Percentiles rank a stretch among this genome's conserved stretches.
These are phyloP conservation scores for Mactra quadrangularis DNA, from an alignment of 1,140 invertebrate genomes.

Conservation along the genomic window DNA sequence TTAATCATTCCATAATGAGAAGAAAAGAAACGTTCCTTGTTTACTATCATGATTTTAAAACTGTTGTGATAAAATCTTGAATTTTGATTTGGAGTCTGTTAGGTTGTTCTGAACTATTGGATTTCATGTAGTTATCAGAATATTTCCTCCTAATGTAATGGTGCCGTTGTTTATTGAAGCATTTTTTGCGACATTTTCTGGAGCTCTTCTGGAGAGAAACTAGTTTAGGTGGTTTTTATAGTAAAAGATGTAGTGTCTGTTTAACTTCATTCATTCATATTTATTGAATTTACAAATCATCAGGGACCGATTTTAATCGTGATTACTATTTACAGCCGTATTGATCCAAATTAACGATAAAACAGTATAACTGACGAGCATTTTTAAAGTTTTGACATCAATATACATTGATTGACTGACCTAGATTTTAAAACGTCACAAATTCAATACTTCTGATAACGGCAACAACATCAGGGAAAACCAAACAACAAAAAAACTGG, in stretches of 20 bases:
- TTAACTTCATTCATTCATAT: constrained; percentile 50
- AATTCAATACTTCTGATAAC: constrained; percentile 51
- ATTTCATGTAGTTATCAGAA: too few species aligned
- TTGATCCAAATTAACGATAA: constrained; percentile 39
- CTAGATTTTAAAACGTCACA: constrained; percentile 36
- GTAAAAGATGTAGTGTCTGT: neutral
- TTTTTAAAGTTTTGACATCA: constrained; percentile 19
- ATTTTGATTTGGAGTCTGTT: too few species aligned
- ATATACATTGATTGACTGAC: constrained; percentile 61
- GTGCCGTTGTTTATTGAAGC: too few species aligned
- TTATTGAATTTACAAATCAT: constrained; percentile 63
- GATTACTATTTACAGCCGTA: constrained; percentile 57
- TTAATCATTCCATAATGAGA: too few species aligned
- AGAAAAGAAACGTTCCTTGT: too few species aligned
- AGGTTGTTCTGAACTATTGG: too few species aligned
- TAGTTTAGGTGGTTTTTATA: neutral
- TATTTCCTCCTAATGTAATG: too few species aligned
- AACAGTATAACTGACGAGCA: too few species aligned
- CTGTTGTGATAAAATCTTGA: too few species aligned
- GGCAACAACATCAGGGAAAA: constrained; percentile 34
- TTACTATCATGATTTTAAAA: too few species aligned
- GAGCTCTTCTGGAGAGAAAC: constrained; percentile 1
- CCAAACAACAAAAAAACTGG: constrained; percentile 23
- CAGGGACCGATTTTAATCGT: constrained; percentile 49
- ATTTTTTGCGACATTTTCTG: too few species aligned